A percentile compares a stretch with the other conserved stretches of the same genome.
These are phyloP conservation scores for Frieseomelitta varia DNA, from an alignment of 1,140 invertebrate genomes.

Conservation along the genomic window DNA sequence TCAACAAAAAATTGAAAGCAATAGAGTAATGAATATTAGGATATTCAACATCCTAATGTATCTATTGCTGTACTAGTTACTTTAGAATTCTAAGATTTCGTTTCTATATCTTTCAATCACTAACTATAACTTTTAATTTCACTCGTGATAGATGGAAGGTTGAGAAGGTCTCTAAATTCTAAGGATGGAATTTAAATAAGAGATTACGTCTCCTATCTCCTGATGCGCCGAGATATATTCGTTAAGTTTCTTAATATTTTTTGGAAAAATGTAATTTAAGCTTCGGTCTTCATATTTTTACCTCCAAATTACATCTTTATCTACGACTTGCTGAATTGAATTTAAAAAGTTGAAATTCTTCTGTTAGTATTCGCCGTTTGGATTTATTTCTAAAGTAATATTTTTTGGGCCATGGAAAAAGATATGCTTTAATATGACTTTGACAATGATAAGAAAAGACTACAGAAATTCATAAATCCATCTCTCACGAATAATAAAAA, in stretches of 20 bases:
- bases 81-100: not conserved
- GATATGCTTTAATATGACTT: no score
- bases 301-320: not conserved
- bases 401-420: no score
- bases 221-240: not conserved
- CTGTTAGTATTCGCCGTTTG: not conserved
- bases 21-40: no score
- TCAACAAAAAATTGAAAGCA: not conserved
- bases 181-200: conserved; percentile 15
- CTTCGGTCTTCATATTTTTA: not conserved
- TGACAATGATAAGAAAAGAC: no score
- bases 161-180: not conserved
- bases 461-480: no score
- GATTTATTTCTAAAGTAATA: no score
- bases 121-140: not conserved
- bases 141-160: not conserved
- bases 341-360: not conserved
- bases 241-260: not conserved
- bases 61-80: not conserved
- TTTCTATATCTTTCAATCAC: not conserved
- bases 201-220: not conserved
- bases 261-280: not conserved
- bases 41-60: not conserved
- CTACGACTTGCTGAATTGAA: not conserved
- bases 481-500: no score